phyloP scores from a whole-genome alignment of 2,113 vertebrate genomes.

The Lagopus muta region DNA sequence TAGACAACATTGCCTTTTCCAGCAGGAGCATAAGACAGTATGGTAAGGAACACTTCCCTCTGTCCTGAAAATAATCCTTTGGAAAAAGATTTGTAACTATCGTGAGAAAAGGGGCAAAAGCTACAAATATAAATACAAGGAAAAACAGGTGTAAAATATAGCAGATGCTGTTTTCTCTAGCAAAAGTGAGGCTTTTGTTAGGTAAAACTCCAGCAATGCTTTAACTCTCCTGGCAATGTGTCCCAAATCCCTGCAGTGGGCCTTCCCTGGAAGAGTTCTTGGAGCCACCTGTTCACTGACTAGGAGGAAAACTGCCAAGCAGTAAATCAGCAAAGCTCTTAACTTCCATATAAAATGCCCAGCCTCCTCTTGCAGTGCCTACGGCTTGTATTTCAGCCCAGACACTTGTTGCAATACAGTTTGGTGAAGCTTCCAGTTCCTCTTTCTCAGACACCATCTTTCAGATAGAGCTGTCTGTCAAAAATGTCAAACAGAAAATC shows the following conservation, averaged over 20 bases:
- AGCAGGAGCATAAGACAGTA: background rate
- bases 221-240: background rate
- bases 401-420: background rate
- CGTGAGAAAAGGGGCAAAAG: background rate
- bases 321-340: background rate
- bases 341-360: background rate
- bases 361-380: background rate
- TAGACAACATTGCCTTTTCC: background rate
- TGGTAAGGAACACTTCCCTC: background rate
- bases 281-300: background rate
- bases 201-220: background rate
- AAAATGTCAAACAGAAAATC: background rate
- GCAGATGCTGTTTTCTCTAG: rapidly evolving
- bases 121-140: background rate
- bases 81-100: background rate
- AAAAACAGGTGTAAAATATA: background rate
- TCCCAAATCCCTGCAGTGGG: background rate
- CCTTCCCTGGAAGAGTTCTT: background rate
- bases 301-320: background rate
- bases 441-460: background rate
- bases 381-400: background rate
- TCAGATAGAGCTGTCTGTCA: background rate
- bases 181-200: background rate
- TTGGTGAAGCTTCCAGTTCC: background rate
- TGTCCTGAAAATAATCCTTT: background rate